phyloP scores from a whole-genome alignment of 2,797 vertebrate genomes.

The Geotrypetes seraphini region DNA sequence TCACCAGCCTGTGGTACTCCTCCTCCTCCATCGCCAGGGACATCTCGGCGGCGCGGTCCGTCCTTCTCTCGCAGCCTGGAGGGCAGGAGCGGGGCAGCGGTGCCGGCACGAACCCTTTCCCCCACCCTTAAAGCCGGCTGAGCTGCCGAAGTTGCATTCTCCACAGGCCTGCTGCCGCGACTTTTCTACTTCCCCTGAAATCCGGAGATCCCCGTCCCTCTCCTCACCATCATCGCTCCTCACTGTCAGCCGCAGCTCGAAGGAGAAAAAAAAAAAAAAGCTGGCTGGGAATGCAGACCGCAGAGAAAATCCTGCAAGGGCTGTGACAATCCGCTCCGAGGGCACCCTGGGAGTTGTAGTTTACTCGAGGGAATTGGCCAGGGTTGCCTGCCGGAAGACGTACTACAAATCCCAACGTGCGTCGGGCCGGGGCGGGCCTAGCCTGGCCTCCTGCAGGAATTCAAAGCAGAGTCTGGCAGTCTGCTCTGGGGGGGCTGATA shows the following conservation, averaged over 20 bases:
- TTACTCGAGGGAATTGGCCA: not conserved
- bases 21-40: conserved; percentile 65
- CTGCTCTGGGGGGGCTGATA: not conserved
- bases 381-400: not conserved
- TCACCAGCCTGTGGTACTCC: conserved; percentile 67
- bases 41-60: conserved; percentile 39
- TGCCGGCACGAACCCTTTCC: not conserved
- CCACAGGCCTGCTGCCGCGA: not conserved
- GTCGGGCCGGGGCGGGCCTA: not conserved
- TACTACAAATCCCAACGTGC: conserved; percentile 13
- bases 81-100: not conserved
- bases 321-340: not conserved
- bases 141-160: not conserved
- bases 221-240: not conserved
- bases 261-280: not conserved
- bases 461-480: not conserved
- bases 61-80: not conserved
- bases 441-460: conserved; percentile 4
- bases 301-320: conserved; percentile 24
- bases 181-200: not conserved
- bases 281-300: conserved; percentile 11
- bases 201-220: not conserved
- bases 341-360: conserved; percentile 12
- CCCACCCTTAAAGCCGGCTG: conserved; percentile 1
- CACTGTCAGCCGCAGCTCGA: not conserved